Evolutionary conservation across 1,140 invertebrate genomes (phyloP).

Genomic region (Probaryconus sp.): DNA sequence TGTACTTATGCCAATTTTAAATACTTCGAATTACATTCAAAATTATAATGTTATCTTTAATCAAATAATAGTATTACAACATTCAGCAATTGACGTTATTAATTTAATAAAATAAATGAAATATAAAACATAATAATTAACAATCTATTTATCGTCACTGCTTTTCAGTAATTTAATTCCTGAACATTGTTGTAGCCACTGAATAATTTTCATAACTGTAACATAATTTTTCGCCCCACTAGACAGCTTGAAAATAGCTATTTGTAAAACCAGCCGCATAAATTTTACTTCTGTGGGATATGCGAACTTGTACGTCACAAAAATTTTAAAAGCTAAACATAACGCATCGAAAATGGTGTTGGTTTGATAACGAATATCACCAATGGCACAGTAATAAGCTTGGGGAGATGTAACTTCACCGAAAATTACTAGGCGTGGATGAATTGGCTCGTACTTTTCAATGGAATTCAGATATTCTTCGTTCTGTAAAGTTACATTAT

Average conservation of each 20-base stretch:
- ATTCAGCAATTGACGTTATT: too few relatives aligned
- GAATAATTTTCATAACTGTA: neutral
- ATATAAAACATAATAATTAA: constrained; percentile 1
- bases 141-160: neutral
- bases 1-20: too few relatives aligned
- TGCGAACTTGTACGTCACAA: neutral
- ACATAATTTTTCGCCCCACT: neutral
- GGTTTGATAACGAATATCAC: neutral
- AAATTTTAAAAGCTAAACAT: constrained; percentile 9
- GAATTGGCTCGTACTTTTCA: neutral
- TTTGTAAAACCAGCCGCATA: constrained; percentile 4
- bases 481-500: too few relatives aligned
- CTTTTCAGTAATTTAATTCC: neutral
- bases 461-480: neutral
- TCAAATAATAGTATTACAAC: too few relatives aligned
- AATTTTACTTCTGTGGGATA: neutral
- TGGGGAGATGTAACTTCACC: neutral
- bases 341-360: neutral
- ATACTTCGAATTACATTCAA: too few relatives aligned
- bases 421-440: constrained; percentile 1
- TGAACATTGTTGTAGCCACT: neutral
- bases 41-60: too few relatives aligned
- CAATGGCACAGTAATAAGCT: constrained; percentile 1
- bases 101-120: too few relatives aligned
- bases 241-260: neutral